phyloP scores from a whole-genome alignment of 1,140 invertebrate genomes.

The Ganaspis sp. region DNA sequence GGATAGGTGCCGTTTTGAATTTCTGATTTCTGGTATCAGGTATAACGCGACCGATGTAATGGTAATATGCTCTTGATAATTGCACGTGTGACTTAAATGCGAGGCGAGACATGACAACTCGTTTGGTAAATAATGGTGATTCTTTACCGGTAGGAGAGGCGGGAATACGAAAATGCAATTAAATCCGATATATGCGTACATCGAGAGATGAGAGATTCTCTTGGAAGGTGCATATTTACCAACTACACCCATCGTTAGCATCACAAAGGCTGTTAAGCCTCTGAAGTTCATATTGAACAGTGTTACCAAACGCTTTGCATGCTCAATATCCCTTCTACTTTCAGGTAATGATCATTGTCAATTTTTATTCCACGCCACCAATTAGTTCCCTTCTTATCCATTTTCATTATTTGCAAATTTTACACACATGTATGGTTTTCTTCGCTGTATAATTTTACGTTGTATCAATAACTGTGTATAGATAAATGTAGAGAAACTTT shows the following conservation, averaged over 20 bases:
- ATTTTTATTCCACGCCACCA: no score
- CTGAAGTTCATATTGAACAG: slow-evolving; percentile 55
- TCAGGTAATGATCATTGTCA: no score
- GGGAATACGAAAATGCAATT: slow-evolving; percentile 74
- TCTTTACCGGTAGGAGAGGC: slow-evolving; percentile 34
- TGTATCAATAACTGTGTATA: no score
- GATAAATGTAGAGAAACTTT: no score
- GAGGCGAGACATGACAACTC: slow-evolving; percentile 25
- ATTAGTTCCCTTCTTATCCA: no score
- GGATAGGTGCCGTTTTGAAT: slow-evolving; percentile 62
- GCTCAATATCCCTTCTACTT: background rate
- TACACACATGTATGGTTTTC: no score
- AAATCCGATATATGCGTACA: slow-evolving; percentile 72
- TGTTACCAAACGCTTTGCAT: background rate
- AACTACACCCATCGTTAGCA: slow-evolving; percentile 60
- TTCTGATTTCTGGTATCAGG: slow-evolving; percentile 59
- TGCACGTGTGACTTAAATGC: slow-evolving; percentile 36
- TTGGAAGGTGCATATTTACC: slow-evolving; percentile 69
- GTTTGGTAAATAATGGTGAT: slow-evolving; percentile 11
- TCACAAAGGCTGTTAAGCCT: slow-evolving; percentile 56
- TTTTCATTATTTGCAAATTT: no score
- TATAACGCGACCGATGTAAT: slow-evolving; percentile 32
- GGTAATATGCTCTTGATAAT: slow-evolving; percentile 38
- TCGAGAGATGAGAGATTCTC: slow-evolving; percentile 36
- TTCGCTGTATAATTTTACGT: no score